These are phyloP conservation scores for Parochlus steinenii DNA, from an alignment of 2,888 invertebrate genomes.

Conservation along the genomic window DNA sequence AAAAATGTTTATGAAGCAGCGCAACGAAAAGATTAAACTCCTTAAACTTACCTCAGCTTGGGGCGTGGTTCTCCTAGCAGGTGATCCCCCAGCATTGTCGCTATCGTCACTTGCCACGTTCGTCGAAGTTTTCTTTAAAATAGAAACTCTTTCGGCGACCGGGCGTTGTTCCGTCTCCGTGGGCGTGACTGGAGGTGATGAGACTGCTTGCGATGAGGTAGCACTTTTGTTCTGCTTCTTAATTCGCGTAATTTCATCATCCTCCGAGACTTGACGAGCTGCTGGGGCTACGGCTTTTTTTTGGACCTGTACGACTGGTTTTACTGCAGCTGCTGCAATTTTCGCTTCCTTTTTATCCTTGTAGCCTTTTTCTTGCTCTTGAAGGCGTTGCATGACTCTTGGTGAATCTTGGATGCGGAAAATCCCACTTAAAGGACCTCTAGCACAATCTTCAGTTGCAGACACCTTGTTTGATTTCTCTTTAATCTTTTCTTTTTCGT, in stretches of 20 bases:
- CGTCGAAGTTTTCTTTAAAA: constrained; percentile 23
- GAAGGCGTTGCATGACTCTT: constrained; percentile 73
- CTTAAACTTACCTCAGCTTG: constrained; percentile 68
- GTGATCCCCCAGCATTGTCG: constrained; percentile 40
- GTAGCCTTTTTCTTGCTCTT: constrained; percentile 53
- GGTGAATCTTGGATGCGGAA: constrained; percentile 75
- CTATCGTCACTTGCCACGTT: constrained; percentile 36
- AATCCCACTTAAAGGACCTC: constrained; percentile 76
- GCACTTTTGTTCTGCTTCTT: constrained; percentile 73
- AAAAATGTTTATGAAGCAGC: too few species aligned
- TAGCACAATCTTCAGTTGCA: constrained; percentile 79
- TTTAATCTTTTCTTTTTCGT: constrained; percentile 23
- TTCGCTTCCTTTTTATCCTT: constrained; percentile 61
- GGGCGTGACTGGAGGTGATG: constrained; percentile 20
- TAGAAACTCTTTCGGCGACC: constrained; percentile 26
- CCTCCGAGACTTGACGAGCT: constrained; percentile 68
- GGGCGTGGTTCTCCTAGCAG: constrained; percentile 51
- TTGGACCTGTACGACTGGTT: constrained; percentile 34
- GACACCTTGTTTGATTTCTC: constrained; percentile 47
- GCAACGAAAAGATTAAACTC: too few species aligned
- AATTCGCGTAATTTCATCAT: constrained; percentile 73
- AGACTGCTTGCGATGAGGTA: constrained; percentile 22
- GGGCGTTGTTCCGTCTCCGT: constrained; percentile 40
- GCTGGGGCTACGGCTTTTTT: constrained; percentile 41
- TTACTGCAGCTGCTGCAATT: constrained; percentile 39